phyloP scores from a whole-genome alignment of 2,888 invertebrate species.

The Melanotus villosus region DNA sequence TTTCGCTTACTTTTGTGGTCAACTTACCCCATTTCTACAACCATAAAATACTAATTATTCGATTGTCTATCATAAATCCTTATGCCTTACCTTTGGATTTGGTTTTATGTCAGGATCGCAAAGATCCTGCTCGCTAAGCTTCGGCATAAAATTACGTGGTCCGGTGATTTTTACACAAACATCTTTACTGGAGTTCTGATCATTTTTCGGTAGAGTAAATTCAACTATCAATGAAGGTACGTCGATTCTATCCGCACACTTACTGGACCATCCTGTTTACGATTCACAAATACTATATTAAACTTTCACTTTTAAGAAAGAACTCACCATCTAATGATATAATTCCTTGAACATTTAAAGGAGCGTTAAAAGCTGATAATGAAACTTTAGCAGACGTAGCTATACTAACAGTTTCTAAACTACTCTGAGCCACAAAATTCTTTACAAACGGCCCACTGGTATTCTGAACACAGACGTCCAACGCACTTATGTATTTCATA shows the following conservation, averaged over 20 bases:
- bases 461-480: conserved; percentile 17
- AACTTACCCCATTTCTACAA: conserved; percentile 29
- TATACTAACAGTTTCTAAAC: neutral
- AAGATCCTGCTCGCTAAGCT: neutral
- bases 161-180: conserved; percentile 37
- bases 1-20: neutral
- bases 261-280: conserved; percentile 37
- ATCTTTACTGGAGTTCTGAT: neutral
- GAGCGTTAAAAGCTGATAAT: neutral
- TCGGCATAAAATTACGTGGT: conserved; percentile 36
- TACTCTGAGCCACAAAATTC: neutral
- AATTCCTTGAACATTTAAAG: conserved; percentile 16
- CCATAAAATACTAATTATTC: too few relatives aligned
- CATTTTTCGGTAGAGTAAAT: conserved; percentile 16
- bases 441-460: neutral
- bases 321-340: conserved; percentile 24
- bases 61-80: too few relatives aligned
- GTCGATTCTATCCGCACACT: conserved; percentile 16
- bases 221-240: conserved; percentile 21
- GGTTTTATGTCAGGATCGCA: neutral
- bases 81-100: conserved; percentile 15
- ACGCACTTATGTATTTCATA: conserved; percentile 24
- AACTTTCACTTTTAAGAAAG: neutral
- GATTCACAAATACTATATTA: too few relatives aligned
- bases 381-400: neutral